These are phyloP conservation scores for Gambusia yucatana DNA, from an alignment of 2,797 vertebrate genomes.

Conservation along the genomic window DNA sequence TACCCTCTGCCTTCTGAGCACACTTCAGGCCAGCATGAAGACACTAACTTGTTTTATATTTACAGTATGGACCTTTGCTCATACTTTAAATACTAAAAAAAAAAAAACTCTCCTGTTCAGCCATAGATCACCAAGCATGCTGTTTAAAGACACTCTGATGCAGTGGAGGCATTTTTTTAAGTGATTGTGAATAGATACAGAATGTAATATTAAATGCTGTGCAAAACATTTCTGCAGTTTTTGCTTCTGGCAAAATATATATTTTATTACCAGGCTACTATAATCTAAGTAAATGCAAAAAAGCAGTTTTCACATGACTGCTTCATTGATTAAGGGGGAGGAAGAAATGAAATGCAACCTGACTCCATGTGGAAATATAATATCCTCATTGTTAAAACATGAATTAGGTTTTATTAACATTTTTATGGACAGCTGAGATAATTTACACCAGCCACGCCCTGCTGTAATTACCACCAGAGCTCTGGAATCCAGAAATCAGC, in stretches of 20 bases:
- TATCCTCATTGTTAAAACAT: background rate
- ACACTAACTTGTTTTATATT: slow-evolving; percentile 24
- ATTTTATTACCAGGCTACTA: background rate
- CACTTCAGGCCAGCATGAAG: slow-evolving; percentile 12
- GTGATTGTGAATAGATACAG: slow-evolving; percentile 7
- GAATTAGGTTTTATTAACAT: background rate
- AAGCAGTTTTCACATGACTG: background rate
- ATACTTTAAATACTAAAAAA: background rate
- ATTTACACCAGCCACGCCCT: background rate
- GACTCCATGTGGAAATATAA: background rate
- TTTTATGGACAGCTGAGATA: background rate
- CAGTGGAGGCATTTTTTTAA: background rate
- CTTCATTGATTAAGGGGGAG: background rate
- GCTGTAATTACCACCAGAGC: background rate
- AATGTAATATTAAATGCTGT: background rate
- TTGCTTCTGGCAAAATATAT: background rate
- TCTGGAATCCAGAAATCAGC: background rate
- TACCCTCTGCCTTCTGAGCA: slow-evolving; percentile 14
- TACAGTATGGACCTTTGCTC: slow-evolving; percentile 63
- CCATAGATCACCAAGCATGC: background rate
- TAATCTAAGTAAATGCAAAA: background rate
- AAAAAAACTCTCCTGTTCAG: background rate
- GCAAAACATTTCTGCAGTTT: background rate
- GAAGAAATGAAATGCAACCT: background rate
- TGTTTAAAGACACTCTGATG: background rate